Evolutionary conservation across 1,140 invertebrate species (phyloP).

Genomic region (Scaptomyza hsui): DNA sequence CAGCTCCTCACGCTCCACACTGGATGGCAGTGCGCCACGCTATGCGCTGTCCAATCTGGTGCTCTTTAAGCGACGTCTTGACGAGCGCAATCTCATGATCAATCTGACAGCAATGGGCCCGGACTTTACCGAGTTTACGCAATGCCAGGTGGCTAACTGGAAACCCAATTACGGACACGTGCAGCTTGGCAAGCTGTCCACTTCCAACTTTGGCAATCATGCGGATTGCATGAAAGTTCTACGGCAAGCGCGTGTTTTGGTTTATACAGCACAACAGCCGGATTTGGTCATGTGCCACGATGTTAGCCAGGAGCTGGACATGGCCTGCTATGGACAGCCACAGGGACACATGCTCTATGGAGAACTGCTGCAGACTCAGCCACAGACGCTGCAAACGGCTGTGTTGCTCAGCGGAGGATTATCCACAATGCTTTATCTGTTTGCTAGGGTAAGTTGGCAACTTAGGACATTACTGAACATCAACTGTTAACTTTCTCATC

Average conservation of each 20-base stretch:
- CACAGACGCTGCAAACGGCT: conserved; percentile 73
- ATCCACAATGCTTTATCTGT: conserved; percentile 74
- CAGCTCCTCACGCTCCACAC: conserved; percentile 60
- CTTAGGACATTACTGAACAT: too few species aligned
- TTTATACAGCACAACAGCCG: conserved; percentile 71
- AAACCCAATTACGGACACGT: conserved; percentile 78
- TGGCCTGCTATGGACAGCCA: conserved; percentile 63
- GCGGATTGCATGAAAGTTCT: conserved; percentile 68
- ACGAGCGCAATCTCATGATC: conserved; percentile 51
- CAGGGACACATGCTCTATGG: conserved; percentile 76
- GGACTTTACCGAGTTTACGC: conserved; percentile 76
- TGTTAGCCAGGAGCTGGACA: conserved; percentile 68
- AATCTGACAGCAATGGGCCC: conserved; percentile 80
- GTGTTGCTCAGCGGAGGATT: conserved; percentile 71
- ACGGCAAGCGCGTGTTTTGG: conserved; percentile 57
- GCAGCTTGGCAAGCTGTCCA: conserved; percentile 53
- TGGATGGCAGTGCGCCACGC: conserved; percentile 55
- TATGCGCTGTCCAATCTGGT: conserved; percentile 70
- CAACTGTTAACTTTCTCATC: background rate
- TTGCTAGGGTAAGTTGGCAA: conserved; percentile 63
- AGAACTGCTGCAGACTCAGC: conserved; percentile 64
- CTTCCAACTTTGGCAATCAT: conserved; percentile 58
- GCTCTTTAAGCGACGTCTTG: conserved; percentile 64
- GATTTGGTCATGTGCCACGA: conserved; percentile 74
- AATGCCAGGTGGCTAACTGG: conserved; percentile 78